Conservation (phyloP, 2,797 vertebrate species). For the Gymnothorax javanicus region DNA sequence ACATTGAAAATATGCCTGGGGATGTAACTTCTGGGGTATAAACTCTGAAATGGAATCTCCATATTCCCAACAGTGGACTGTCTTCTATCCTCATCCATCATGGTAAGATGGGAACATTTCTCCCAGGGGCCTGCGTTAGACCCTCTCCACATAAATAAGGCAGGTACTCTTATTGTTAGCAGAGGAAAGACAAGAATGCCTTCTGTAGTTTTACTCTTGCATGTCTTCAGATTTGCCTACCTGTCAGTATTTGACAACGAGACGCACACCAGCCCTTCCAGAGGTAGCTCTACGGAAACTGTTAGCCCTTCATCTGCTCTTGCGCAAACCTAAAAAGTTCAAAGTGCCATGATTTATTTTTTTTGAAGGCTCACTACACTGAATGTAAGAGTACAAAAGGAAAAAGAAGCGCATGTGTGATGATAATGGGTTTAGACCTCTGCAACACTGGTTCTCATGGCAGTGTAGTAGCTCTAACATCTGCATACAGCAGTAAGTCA, state of each 20-base stretch:
- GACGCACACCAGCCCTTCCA: neutral
- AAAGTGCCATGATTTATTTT: neutral
- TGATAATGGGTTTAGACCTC: neutral
- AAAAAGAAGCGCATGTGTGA: neutral
- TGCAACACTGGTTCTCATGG: neutral
- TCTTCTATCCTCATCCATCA: constrained; percentile 8
- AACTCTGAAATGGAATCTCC: neutral
- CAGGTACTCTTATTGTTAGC: neutral
- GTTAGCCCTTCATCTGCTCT: neutral
- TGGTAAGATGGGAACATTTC: neutral
- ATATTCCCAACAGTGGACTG: neutral
- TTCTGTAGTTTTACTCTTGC: neutral
- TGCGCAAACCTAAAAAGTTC: neutral
- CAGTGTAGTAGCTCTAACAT: neutral
- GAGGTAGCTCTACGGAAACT: neutral
- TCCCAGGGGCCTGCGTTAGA: neutral
- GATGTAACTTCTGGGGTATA: neutral
- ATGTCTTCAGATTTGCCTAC: neutral
- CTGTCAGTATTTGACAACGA: constrained; percentile 12
- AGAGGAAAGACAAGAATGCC: neutral
- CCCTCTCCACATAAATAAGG: neutral
- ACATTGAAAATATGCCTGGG: neutral
- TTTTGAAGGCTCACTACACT: neutral
- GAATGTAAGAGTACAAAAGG: neutral
- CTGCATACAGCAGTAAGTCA: neutral